Base-by-base conservation (phyloP, 23 tunicate genomes). In the Halocynthia roretzi region DNA sequence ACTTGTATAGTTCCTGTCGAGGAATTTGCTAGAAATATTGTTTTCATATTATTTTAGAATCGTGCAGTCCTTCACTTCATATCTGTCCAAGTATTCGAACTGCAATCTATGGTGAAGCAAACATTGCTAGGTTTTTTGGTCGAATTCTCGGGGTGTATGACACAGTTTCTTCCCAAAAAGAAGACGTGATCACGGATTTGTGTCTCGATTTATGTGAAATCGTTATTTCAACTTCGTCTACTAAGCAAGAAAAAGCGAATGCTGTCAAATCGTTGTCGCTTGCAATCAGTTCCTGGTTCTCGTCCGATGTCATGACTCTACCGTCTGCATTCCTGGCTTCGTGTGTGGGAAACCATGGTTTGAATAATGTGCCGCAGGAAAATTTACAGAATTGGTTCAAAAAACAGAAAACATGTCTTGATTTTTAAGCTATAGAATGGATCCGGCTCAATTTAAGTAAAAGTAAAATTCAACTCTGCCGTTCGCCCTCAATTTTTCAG, bases 81-180 rank as follows among this genome's bases (percentile, higher is more conserved):
- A 56, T 53, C 19, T 19, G 56, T 18, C 78, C 78, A 7, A 54
- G 78, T 53, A 53, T 17, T 15, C 78, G 78, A 54, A 74, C 78
- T 15, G 61, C 78, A 54, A 56, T 74, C 20, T 54, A 64, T 56
- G 78, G 78, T 7, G 78, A 74, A 31, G 56, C 61, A 0, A 74
- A 54, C 31, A 53, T 74, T 5, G 55, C 19, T 44, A 12, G 78
- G 11, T 74, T 74, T 64, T 74, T 74, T 18, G 78, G 61, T 21
- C 65, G 78, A 5, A 62, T 74, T 23, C 63, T 74, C 17, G 78
- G 78, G 5, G 50, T 74, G 5, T 74, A 74, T 56, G 78, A 56
- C 4, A 6, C 78, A 7, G 44, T 31, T 31, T 31, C 44, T 31
- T 74, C 78, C 15, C 9, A 11, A 10, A 65, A 65, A 20, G 9